Base-by-base conservation (phyloP, 1,140 invertebrate genomes). In the Thaumatotibia leucotreta region DNA sequence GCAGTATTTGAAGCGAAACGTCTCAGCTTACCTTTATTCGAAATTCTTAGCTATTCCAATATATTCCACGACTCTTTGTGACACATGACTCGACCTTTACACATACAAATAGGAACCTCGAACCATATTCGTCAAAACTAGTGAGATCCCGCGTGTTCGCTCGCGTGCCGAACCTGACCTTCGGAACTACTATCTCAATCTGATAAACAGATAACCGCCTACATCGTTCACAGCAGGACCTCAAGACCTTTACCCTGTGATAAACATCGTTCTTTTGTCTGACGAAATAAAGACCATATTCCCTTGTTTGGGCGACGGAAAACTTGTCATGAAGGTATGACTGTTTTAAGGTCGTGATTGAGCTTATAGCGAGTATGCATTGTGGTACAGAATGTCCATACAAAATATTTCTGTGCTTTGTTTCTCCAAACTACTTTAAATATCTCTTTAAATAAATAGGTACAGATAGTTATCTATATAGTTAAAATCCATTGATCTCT, bases 91-190 rank as follows among this genome's bases (percentile, higher is more conserved):
- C 14, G 23, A 58, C 52, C 52, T 58, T 31, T 29, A 58, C 52
- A 27, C 52, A n/a, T 52, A 58, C 58, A 63, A 68, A 72, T 71
- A 65, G 62, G 61, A 66, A 52, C 62, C 67, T 31, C 61, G 64
- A 71, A 72, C 75, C 73, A 77, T 77, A 75, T 71, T 72, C 68
- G 70, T 70, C 70, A 72, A n/a, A n/a, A 64, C 49, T 61, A 61
- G 50, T 52, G 69, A 70, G 63, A 67, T 70, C 39, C 54, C 72
- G 61, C 69, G 72, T 79, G 77, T 79, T 73, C 66, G 73, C 76
- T 79, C 73, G 77, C 79, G 80, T 82, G 80, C 77, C 75, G 74
- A 80, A 82, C 78, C 79, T 86, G 86, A 88, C 86, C 85, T 86
- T 76, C 69, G 65, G 65, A 64, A 39, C 35, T 17, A 77, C 72